phyloP scores from a whole-genome alignment of 2,888 invertebrate species.

The Salticus scenicus region DNA sequence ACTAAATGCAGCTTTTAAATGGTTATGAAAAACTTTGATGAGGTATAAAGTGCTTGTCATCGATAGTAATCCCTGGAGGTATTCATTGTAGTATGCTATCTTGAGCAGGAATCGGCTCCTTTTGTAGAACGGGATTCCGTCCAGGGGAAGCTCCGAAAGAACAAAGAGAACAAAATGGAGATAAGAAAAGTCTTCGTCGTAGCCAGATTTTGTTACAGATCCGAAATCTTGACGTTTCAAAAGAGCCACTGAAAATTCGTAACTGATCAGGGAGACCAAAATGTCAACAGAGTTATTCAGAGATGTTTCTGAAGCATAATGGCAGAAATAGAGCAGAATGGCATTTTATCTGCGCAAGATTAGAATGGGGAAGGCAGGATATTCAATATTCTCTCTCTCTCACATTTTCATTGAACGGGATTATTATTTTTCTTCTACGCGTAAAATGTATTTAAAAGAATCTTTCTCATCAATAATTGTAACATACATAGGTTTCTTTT shows the following conservation, averaged over 20 bases:
- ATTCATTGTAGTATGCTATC: background rate
- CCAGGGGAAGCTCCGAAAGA: background rate
- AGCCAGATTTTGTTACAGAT: background rate
- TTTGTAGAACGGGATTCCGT: background rate
- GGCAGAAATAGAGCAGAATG: background rate
- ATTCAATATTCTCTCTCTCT: background rate
- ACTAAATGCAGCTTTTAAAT: constrained; percentile 1
- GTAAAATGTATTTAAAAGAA: no score
- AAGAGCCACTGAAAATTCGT: constrained; percentile 3
- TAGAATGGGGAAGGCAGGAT: background rate
- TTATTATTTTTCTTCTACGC: no score
- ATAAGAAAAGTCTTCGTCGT: constrained; percentile 1
- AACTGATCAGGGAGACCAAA: background rate
- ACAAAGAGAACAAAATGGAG: background rate
- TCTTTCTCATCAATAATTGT: no score
- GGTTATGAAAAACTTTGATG: constrained; percentile 17
- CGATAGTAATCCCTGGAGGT: constrained; percentile 1
- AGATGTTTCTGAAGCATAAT: background rate
- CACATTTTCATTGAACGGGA: no score
- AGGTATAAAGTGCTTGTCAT: constrained; percentile 9
- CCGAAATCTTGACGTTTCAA: constrained; percentile 4
- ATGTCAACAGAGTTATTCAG: constrained; percentile 3
- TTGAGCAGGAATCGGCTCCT: background rate
- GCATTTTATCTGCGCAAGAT: background rate
- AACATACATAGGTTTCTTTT: no score